Base-by-base conservation (phyloP, 2,888 invertebrate species). In the Camponotus fellah region DNA sequence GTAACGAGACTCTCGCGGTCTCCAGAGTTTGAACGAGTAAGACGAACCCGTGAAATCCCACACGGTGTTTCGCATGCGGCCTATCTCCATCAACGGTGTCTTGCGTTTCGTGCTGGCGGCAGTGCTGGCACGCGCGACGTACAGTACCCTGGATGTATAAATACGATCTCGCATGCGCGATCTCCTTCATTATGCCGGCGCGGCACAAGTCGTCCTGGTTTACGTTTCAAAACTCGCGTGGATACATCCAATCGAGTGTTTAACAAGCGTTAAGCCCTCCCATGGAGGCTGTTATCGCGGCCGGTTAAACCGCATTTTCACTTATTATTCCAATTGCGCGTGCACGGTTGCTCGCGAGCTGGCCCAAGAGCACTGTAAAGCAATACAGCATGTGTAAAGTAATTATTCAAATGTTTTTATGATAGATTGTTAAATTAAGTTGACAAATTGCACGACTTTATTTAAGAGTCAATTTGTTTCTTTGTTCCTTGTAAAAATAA, bases 121-220 rank as follows among this genome's bases (percentile, higher is more conserved):
- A 89, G 84, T 82, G 86, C 84, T 82, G 90, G 91, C 90, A 90
- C 90, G 90, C 91, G 90, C 90, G 89, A 89, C 89, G 85, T 87
- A 88, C 81, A 87, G 89, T 76, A 91, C 88, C 89, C 88, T 65
- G 85, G 89, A 87, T 90, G 88, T 84, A 90, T 90, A 91, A 91
- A 90, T 91, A 90, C 91, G 87, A 89, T 89, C 88, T 90, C 66
- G 92, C 92, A 92, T 92, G 91, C 84, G 68, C 85, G 84, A 85
- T 86, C 88, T 84, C 88, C 86, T 89, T 91, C 92, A 85, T 91
- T 91, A 91, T 88, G 79, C 87, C 83, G 84, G 69, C 87, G 82
- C 87, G 86, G 69, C 32, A 86, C 85, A 86, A 91, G 86, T 91
- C 89, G 88, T 65, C 56, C 84, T 82, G 90, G 85, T 90, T 90